phyloP scores from a whole-genome alignment of 1,140 invertebrate genomes.

The Anoplolepis gracilipes region DNA sequence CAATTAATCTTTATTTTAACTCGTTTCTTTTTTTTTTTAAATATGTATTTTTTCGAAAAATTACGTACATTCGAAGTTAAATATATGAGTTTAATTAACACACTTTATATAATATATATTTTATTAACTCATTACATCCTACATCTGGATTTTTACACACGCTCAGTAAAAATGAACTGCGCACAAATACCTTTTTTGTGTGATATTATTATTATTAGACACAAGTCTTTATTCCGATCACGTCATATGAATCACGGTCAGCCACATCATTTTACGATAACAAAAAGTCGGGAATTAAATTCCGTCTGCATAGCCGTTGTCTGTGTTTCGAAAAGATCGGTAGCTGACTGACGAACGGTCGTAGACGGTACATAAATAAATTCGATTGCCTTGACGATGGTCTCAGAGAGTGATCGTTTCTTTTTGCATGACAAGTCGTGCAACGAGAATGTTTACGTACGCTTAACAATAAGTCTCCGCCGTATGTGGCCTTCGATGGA shows the following conservation, averaged over 20 bases:
- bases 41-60: not conserved
- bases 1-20: not conserved
- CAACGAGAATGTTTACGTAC: slow-evolving; percentile 28
- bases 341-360: slow-evolving; percentile 51
- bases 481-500: slow-evolving; percentile 61
- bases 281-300: slow-evolving; percentile 42
- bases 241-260: slow-evolving; percentile 33
- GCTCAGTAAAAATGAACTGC: not conserved
- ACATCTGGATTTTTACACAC: not conserved
- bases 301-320: slow-evolving; percentile 51
- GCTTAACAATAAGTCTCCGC: slow-evolving; percentile 32
- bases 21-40: too few species aligned
- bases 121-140: not conserved
- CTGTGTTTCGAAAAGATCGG: slow-evolving; percentile 51
- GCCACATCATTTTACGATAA: slow-evolving; percentile 8
- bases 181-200: not conserved
- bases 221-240: slow-evolving; percentile 41
- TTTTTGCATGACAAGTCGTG: slow-evolving; percentile 25
- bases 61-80: not conserved
- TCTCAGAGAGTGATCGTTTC: slow-evolving; percentile 8
- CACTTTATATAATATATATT: not conserved
- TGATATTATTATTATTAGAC: not conserved
- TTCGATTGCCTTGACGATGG: slow-evolving; percentile 51
- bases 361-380: slow-evolving; percentile 59
- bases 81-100: not conserved